phyloP scores from a whole-genome alignment of 2,888 invertebrate genomes.

The Acanthoscelides obtectus region DNA sequence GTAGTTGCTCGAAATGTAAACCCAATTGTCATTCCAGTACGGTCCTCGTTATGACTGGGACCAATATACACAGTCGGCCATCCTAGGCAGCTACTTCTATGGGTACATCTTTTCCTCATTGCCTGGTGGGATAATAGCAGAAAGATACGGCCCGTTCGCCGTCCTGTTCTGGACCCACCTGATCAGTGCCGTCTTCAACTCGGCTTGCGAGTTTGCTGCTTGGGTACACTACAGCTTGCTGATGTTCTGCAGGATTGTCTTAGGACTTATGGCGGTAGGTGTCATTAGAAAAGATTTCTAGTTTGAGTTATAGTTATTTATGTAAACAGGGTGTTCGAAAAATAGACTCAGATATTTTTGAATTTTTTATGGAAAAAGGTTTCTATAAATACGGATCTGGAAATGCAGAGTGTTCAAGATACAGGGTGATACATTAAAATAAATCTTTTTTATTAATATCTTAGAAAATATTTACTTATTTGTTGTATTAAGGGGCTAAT shows the following conservation, averaged over 20 bases:
- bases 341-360: too few species aligned
- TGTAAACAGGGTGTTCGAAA: too few species aligned
- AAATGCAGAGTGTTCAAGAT: too few species aligned
- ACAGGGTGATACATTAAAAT: too few species aligned
- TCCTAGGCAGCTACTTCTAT: constrained; percentile 32
- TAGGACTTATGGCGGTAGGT: constrained; percentile 59
- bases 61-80: constrained; percentile 28
- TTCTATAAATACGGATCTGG: too few species aligned
- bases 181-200: constrained; percentile 24
- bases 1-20: too few species aligned
- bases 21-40: constrained; percentile 28
- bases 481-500: too few species aligned
- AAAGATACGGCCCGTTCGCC: constrained; percentile 31
- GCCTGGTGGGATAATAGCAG: constrained; percentile 31
- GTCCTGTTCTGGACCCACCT: constrained; percentile 30
- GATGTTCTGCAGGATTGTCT: constrained; percentile 52
- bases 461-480: too few species aligned
- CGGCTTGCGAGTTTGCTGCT: constrained; percentile 37
- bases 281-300: too few species aligned
- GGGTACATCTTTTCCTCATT: constrained; percentile 31
- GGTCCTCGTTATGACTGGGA: constrained; percentile 32
- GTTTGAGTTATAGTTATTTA: too few species aligned
- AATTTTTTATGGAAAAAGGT: too few species aligned
- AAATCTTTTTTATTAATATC: too few species aligned
- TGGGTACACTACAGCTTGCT: constrained; percentile 51